These are phyloP conservation scores for Sycophaga agraensis DNA, from an alignment of 1,140 invertebrate species.

Conservation along the genomic window DNA sequence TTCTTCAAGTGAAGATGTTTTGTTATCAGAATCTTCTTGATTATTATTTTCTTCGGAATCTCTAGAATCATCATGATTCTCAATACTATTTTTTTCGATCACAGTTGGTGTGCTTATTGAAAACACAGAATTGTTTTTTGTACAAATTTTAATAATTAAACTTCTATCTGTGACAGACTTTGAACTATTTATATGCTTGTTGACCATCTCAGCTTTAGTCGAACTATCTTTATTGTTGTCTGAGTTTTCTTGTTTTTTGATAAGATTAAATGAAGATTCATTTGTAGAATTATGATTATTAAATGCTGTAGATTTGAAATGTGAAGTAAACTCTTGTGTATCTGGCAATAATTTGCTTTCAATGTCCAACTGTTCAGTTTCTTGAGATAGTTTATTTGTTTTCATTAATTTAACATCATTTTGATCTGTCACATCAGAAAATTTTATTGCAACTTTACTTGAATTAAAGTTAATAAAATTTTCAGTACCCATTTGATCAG, in stretches of 20 bases:
- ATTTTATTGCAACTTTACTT: constrained; percentile 19
- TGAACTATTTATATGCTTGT: constrained; percentile 17
- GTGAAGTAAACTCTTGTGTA: constrained; percentile 14
- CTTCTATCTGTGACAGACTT: constrained; percentile 47
- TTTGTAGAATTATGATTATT: constrained; percentile 32
- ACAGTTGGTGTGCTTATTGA: constrained; percentile 41
- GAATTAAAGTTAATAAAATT: neutral
- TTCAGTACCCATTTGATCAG: neutral
- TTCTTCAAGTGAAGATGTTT: constrained; percentile 2
- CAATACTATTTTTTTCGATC: constrained; percentile 20
- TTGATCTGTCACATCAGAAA: constrained; percentile 28
- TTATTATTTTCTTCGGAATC: constrained; percentile 53
- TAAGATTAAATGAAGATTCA: constrained; percentile 39
- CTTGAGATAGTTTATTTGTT: neutral
- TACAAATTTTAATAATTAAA: constrained; percentile 54
- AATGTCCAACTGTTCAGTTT: constrained; percentile 7
- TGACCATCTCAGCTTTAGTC: neutral
- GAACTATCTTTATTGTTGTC: constrained; percentile 20
- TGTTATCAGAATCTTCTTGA: constrained; percentile 35
- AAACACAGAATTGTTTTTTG: constrained; percentile 52
- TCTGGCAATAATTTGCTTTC: neutral
- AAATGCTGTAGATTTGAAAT: constrained; percentile 27
- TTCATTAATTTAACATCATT: constrained; percentile 29
- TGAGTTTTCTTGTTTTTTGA: constrained; percentile 15
- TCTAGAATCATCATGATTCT: constrained; percentile 31